Conservation (phyloP, 2,888 invertebrate genomes). For the Thalpophila matura region DNA sequence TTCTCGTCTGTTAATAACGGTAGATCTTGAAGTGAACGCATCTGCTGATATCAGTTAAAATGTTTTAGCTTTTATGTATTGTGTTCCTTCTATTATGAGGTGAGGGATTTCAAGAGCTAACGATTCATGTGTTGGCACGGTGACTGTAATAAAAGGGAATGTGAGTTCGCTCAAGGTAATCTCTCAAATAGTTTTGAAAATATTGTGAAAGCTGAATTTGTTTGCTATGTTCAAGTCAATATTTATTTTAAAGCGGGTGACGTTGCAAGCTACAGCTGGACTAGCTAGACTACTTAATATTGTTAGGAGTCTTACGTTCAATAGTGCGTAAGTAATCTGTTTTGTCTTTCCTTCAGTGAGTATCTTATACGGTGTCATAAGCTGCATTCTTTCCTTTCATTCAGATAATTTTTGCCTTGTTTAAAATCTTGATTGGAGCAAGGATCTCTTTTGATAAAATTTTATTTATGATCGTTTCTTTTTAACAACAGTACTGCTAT, state of each 20-base stretch:
- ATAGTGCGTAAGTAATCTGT: conserved; percentile 48
- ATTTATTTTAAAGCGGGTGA: conserved; percentile 6
- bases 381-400: conserved; percentile 38
- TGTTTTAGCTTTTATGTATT: conserved; percentile 59
- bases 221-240: neutral
- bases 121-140: conserved; percentile 41
- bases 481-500: neutral
- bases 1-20: conserved; percentile 60
- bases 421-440: conserved; percentile 1
- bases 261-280: neutral
- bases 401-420: conserved; percentile 24
- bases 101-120: conserved; percentile 40
- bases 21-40: conserved; percentile 54
- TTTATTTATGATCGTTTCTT: neutral
- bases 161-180: conserved; percentile 20
- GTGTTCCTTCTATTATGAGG: conserved; percentile 19
- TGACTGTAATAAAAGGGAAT: conserved; percentile 41
- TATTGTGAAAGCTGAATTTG: neutral
- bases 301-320: conserved; percentile 31
- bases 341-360: conserved; percentile 37
- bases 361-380: conserved; percentile 55
- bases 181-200: neutral
- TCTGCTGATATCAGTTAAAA: conserved; percentile 59
- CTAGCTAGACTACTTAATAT: conserved; percentile 4
- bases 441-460: neutral